Evolutionary conservation across 2,888 invertebrate species (phyloP).

Genomic region (Pseudococcus viburni): DNA sequence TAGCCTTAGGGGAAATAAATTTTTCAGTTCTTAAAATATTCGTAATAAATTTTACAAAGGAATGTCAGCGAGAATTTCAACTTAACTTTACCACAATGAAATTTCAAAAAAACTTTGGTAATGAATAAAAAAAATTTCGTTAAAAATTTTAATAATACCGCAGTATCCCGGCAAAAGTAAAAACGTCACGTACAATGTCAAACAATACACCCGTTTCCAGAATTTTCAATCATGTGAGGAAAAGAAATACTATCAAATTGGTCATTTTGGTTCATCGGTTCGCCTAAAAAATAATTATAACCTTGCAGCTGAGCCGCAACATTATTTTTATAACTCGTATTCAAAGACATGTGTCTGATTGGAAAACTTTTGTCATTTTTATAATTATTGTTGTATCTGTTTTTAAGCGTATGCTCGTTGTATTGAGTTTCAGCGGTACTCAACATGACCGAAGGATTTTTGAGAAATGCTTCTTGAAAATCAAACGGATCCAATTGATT

Average conservation of each 20-base stretch:
- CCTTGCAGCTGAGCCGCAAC: background rate
- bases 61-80: constrained; percentile 8
- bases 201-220: constrained; percentile 34
- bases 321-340: constrained; percentile 38
- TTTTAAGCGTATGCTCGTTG: background rate
- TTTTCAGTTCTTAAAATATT: constrained; percentile 30
- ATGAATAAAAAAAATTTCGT: background rate
- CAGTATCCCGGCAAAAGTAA: constrained; percentile 19
- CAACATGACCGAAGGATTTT: constrained; percentile 40
- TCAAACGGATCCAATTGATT: constrained; percentile 27
- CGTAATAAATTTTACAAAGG: constrained; percentile 10
- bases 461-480: constrained; percentile 21
- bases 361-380: background rate
- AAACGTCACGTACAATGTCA: background rate
- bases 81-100: background rate
- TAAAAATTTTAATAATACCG: constrained; percentile 19
- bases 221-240: background rate
- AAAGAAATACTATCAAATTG: constrained; percentile 44
- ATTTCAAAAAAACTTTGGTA: constrained; percentile 22
- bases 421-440: background rate
- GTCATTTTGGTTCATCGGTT: constrained; percentile 14
- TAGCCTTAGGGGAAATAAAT: background rate
- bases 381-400: constrained; percentile 8
- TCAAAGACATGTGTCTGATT: constrained; percentile 7
- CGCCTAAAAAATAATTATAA: constrained; percentile 41